phyloP scores from a whole-genome alignment of 2,797 vertebrate genomes.

The Lutjanus argentimaculatus region DNA sequence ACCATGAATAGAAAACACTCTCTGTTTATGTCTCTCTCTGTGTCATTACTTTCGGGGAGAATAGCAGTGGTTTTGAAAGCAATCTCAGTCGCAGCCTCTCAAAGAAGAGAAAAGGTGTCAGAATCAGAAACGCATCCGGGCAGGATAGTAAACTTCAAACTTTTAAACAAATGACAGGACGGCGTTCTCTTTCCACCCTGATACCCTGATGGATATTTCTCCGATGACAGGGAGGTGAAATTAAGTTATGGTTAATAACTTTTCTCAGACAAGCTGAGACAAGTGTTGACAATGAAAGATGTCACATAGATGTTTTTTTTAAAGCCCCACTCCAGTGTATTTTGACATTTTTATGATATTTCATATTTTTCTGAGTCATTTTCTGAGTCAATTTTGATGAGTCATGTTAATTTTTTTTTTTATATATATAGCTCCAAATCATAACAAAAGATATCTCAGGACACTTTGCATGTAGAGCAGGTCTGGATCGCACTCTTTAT shows the following conservation, averaged over 20 bases:
- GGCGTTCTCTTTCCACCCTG: constrained; percentile 11
- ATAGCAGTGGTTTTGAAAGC: constrained; percentile 60
- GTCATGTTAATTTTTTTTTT: too few species aligned
- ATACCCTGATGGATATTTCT: constrained; percentile 13
- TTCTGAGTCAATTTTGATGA: neutral
- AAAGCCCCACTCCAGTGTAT: too few species aligned
- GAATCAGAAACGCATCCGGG: constrained; percentile 15
- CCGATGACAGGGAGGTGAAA: constrained; percentile 42
- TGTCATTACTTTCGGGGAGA: constrained; percentile 51
- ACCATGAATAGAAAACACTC: constrained; percentile 62
- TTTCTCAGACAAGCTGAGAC: neutral
- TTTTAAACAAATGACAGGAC: constrained; percentile 43
- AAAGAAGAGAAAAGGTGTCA: constrained; percentile 33
- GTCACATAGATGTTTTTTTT: neutral
- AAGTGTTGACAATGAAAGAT: constrained; percentile 14
- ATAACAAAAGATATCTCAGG: too few species aligned
- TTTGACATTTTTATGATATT: too few species aligned
- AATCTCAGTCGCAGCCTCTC: constrained; percentile 53
- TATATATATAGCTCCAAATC: too few species aligned
- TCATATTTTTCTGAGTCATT: neutral
- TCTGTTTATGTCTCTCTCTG: constrained; percentile 48
- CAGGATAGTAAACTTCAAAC: constrained; percentile 25
- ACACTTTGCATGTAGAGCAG: too few species aligned
- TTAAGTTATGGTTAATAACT: constrained; percentile 27
- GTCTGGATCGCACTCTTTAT: too few species aligned